These are phyloP conservation scores for Tethea ocularis DNA, from an alignment of 2,888 invertebrate genomes.

Conservation along the genomic window DNA sequence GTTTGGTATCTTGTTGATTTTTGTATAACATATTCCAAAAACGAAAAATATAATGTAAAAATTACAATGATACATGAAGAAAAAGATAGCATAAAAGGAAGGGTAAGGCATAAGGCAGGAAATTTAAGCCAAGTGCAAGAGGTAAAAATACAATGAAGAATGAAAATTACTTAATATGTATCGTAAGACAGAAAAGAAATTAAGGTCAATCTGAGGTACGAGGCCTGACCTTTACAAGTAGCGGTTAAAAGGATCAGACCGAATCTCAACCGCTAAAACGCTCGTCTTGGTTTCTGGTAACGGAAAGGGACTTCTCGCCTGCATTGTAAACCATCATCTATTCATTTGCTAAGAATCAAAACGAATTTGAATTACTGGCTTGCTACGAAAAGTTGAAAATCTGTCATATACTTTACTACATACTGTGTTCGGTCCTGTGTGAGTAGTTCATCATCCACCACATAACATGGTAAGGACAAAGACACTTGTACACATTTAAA, in stretches of 20 bases:
- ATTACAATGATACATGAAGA: neutral
- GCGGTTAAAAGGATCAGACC: too few species aligned
- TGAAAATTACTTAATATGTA: neutral
- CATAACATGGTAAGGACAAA: neutral
- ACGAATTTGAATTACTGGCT: too few species aligned
- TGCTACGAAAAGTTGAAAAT: too few species aligned
- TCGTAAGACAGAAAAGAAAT: too few species aligned
- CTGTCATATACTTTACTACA: too few species aligned
- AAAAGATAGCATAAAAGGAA: neutral
- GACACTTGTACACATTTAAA: neutral
- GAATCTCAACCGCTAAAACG: too few species aligned
- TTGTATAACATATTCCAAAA: neutral
- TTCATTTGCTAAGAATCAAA: too few species aligned
- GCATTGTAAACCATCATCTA: too few species aligned
- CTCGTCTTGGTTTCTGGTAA: too few species aligned
- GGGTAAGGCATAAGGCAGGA: too few species aligned
- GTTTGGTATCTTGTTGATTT: neutral
- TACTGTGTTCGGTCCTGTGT: too few species aligned
- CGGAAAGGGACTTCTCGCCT: too few species aligned
- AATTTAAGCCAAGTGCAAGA: neutral
- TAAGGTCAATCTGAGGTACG: neutral
- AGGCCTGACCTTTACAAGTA: neutral
- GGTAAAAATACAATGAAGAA: neutral
- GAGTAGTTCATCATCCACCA: neutral
- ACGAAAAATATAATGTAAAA: neutral